Conservation (phyloP, 2,888 invertebrate species). For the Noctua janthina region DNA sequence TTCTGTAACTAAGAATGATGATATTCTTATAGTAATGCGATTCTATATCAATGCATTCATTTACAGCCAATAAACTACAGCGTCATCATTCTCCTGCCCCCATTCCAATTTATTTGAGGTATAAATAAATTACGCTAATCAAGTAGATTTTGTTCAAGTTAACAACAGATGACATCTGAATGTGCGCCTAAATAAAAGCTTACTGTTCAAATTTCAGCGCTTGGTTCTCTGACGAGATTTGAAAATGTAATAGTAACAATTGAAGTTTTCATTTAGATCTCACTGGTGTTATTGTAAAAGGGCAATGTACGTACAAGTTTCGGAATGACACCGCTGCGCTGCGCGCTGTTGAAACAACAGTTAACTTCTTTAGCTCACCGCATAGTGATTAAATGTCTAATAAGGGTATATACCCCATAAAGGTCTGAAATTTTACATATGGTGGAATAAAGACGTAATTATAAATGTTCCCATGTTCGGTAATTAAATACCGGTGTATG, state of each 20-base stretch:
- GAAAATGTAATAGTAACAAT: neutral
- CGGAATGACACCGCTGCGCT: neutral
- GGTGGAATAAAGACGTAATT: neutral
- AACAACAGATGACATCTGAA: neutral
- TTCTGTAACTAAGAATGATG: neutral
- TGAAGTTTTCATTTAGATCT: neutral
- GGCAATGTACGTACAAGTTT: neutral
- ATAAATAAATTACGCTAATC: neutral
- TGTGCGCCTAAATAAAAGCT: neutral
- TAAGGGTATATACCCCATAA: neutral
- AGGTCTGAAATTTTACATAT: neutral
- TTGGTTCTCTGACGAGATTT: neutral
- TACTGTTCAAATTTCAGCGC: neutral
- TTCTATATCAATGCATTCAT: neutral
- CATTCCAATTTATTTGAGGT: no score
- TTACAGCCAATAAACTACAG: neutral
- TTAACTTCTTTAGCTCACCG: neutral
- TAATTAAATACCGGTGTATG: slow-evolving; percentile 3
- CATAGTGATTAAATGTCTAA: neutral
- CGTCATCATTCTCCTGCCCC: no score
- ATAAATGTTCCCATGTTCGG: slow-evolving; percentile 5
- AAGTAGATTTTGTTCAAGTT: neutral
- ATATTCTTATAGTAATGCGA: neutral
- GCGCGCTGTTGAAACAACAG: neutral
- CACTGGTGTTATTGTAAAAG: neutral